Evolutionary conservation across 2,888 invertebrate species (phyloP), one percentile per base, ranked within the genome.

Genomic region (Thereva nobilitata): DNA sequence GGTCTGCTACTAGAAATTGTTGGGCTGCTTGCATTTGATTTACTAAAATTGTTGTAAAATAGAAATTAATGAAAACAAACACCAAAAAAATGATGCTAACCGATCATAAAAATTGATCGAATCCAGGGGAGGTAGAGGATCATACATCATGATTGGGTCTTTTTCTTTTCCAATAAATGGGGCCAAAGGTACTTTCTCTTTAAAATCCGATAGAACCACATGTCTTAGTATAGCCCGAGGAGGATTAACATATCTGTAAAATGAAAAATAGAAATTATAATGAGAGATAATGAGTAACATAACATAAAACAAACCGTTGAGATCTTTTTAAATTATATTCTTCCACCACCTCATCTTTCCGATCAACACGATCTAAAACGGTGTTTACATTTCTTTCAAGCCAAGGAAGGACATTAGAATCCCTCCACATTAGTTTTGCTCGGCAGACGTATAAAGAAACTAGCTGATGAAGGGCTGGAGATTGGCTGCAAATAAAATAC

Each of bases 371-470:
- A 72, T 87, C 84, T 53, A 92, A 75, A 5, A 87, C 88, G 34
- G 77, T 75, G 67, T 87, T 84, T 0, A 89, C 90, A 77, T 89
- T 90, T 64, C 81, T 83, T 76, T 93, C 92, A 67, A 95, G 77
- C 92, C 93, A 94, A 0, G 85, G 83, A 59, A 93, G 76, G 59
- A 91, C 84, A 69, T 87, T 87, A 23, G 86, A 82, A 72, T 91
- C 89, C 75, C 91, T 91, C 93, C 94, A 95, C 56, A 92, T 83
- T 63, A 89, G 86, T 76, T 86, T 87, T 72, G 86, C 87, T 55
- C 93, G 85, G 65, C 86, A 86, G 10, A 92, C 84, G 76, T 93
- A 94, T 70, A 95, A 81, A 45, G 85, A 83, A 69, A 89, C 84
- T 57, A 94, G 78, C 74, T 91, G 89, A 70, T 86, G 85, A 67